Conservation (phyloP, 2,888 invertebrate genomes). For the Sepioteuthis lessoniana region DNA sequence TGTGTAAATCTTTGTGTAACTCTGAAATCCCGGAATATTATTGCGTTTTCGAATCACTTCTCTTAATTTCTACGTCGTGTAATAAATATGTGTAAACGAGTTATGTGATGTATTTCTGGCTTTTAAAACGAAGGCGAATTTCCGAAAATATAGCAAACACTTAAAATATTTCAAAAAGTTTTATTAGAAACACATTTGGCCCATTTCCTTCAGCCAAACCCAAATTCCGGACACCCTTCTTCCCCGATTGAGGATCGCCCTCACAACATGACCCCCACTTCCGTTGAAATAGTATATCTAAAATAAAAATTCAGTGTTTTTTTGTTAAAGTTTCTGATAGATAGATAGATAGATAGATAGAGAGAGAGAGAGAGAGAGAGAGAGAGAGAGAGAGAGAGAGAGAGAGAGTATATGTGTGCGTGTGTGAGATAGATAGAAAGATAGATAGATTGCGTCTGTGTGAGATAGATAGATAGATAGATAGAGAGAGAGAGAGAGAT, state of each 20-base stretch:
- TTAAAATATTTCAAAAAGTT: neutral
- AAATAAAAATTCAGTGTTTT: neutral
- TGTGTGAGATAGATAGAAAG: too few species aligned
- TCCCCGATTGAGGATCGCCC: neutral
- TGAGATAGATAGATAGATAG: too few species aligned
- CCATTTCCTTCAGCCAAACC: neutral
- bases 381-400: too few species aligned
- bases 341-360: too few species aligned
- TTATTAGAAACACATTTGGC: constrained; percentile 10
- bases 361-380: too few species aligned
- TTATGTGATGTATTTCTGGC: neutral
- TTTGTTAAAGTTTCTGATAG: neutral
- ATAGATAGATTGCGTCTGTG: too few species aligned
- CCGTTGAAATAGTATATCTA: neutral
- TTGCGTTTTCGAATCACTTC: neutral
- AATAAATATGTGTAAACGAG: neutral
- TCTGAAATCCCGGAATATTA: neutral
- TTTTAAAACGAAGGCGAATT: neutral
- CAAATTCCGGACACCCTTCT: neutral
- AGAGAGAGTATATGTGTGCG: too few species aligned
- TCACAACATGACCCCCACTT: neutral
- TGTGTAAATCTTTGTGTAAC: too few species aligned
- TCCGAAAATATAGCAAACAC: constrained; percentile 24
- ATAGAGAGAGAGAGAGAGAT: too few species aligned
- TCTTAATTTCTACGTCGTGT: neutral